Conservation (phyloP, 2,113 vertebrate genomes). For the Pomatorhinus ruficollis region DNA sequence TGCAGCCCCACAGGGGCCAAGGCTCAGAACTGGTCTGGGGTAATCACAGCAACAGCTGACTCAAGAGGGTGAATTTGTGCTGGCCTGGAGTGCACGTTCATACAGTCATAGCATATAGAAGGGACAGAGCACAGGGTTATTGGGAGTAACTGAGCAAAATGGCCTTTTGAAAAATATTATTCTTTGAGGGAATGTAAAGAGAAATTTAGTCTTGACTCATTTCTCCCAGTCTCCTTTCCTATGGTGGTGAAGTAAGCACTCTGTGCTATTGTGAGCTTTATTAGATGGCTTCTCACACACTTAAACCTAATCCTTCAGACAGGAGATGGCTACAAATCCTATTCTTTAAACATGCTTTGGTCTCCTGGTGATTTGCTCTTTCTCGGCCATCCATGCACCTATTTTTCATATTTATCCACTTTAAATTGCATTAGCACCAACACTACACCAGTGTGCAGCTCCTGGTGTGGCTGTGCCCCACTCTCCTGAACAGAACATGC, state of each 20-base stretch:
- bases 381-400: not conserved
- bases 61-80: not conserved
- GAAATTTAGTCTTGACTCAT: not conserved
- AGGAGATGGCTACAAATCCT: not conserved
- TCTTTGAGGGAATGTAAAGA: not conserved
- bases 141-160: not conserved
- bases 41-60: not conserved
- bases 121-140: not conserved
- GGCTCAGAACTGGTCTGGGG: not conserved
- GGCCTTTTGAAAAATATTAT: not conserved
- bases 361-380: not conserved
- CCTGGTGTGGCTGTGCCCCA: not conserved
- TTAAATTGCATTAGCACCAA: not conserved
- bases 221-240: not conserved
- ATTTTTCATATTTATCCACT: not conserved
- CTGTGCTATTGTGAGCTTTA: not conserved
- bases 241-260: not conserved
- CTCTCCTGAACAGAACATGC: accelerated
- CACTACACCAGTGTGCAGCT: not conserved
- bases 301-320: not conserved
- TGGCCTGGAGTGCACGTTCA: not conserved
- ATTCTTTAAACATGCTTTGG: not conserved
- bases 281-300: not conserved
- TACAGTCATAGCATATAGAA: not conserved
- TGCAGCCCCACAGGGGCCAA: not conserved